phyloP scores from a whole-genome alignment of 2,888 invertebrate species.

The Synergus gifuensis region DNA sequence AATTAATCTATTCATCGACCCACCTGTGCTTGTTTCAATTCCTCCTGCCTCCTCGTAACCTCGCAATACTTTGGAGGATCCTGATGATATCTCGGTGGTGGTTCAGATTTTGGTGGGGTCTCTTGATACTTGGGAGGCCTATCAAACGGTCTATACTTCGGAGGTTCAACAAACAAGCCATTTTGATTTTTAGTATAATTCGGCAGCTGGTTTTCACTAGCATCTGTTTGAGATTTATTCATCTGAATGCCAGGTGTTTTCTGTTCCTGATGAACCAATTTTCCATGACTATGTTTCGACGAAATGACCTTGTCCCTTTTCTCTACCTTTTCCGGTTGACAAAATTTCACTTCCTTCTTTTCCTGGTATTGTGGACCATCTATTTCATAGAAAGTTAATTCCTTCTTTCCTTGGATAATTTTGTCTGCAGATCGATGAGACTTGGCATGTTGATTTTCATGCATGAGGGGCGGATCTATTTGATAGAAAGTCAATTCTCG shows the following conservation, averaged over 20 bases:
- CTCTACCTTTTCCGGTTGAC: conserved; percentile 59
- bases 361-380: conserved; percentile 65
- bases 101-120: conserved; percentile 67
- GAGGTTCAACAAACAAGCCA: conserved; percentile 67
- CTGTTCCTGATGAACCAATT: conserved; percentile 60
- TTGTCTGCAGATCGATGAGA: conserved; percentile 65
- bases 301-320: conserved; percentile 54
- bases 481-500: conserved; percentile 70
- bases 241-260: conserved; percentile 57
- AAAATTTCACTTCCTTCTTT: conserved; percentile 61
- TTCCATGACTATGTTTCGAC: conserved; percentile 60
- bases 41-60: conserved; percentile 68
- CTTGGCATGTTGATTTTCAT: conserved; percentile 66
- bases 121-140: conserved; percentile 73
- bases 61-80: conserved; percentile 72
- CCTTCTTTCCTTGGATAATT: conserved; percentile 60
- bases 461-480: conserved; percentile 67
- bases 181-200: conserved; percentile 64
- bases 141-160: conserved; percentile 72
- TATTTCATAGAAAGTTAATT: conserved; percentile 73
- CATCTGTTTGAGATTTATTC: conserved; percentile 64
- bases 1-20: conserved; percentile 39
- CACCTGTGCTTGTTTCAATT: conserved; percentile 67
- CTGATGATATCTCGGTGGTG: conserved; percentile 70
- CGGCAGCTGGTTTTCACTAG: conserved; percentile 57